Base-by-base conservation (phyloP, 1,140 invertebrate species). In the Andricus grossulariae region DNA sequence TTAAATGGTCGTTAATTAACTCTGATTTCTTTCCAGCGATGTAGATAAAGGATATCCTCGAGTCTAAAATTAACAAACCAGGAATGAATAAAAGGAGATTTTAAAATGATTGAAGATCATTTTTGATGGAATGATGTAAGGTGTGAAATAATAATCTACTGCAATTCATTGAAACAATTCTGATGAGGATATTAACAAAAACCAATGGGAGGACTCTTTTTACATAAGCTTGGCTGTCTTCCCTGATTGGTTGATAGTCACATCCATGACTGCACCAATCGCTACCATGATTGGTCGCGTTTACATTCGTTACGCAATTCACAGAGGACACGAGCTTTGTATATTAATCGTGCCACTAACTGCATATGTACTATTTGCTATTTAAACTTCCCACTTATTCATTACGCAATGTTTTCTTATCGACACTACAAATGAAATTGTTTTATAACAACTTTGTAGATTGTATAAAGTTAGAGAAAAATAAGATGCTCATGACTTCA, bases 381-480 rank as follows among this genome's bases (percentile, higher is more conserved):
- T 66, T 66, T 66, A 66, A 66, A 66, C 57, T 66, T 66, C 60
- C 60, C 60, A 39, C 60, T 66, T 66, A 66, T 66, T 66, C 32
- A 16, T 66, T 66, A 66, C 13, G 15, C 32, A 66, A 66, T 66
- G 10, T 45, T 66, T 66, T 66, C 25, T 32, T 66, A 66, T 57
- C 21, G 25, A n/a, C 6, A 39, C 25, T 66, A 39, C 32, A 66
- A 66, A 66, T 66, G 21, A 66, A 19, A 66, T 66, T 39, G 57
- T 32, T 16, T 66, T 16, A 66, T 32, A 66, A 66, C 39, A 8
- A 45, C 8, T 5, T 45, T 45, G 15, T 66, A 25, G 21, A 15
- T 66, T 25, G 32, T 15, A 32, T 10, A 32, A 60, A 60, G 1
- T 60, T 13, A 60, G n/a, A 54, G n/a, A 16, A 7, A 54, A 54